Evolutionary conservation across 2,888 invertebrate species (phyloP).

Genomic region (Pristionchus arcanus): DNA sequence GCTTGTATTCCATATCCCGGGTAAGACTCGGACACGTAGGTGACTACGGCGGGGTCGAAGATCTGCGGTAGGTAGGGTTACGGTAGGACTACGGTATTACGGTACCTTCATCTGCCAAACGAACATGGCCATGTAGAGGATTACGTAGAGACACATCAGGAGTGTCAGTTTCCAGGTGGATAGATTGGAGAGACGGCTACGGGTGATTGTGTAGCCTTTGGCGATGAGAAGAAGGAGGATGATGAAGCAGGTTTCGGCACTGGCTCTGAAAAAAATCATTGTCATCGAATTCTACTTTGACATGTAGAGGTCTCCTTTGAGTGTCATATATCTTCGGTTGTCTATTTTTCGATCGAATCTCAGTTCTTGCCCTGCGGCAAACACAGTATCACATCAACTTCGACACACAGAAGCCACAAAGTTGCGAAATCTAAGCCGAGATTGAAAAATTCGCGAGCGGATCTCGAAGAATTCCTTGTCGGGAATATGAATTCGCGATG

Average conservation of each 20-base stretch:
- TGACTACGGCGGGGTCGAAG: conserved; percentile 92
- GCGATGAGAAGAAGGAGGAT: conserved; percentile 89
- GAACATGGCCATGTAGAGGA: conserved; percentile 87
- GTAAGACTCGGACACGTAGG: conserved; percentile 92
- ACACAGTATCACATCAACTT: neutral
- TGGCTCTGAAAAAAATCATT: conserved; percentile 83
- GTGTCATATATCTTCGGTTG: neutral
- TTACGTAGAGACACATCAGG: conserved; percentile 88
- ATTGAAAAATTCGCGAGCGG: neutral
- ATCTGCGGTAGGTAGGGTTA: conserved; percentile 82
- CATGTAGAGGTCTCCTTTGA: too few species aligned
- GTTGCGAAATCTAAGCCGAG: neutral
- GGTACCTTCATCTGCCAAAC: conserved; percentile 80
- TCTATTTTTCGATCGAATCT: too few species aligned
- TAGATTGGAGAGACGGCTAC: conserved; percentile 85
- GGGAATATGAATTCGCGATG: neutral
- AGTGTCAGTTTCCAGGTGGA: conserved; percentile 88
- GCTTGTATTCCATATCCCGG: conserved; percentile 86
- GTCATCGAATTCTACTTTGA: too few species aligned
- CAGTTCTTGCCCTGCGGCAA: too few species aligned
- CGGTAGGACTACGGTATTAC: neutral
- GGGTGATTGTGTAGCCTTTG: conserved; percentile 92
- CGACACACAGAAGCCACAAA: neutral
- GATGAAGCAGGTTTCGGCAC: conserved; percentile 88
- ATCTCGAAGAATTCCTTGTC: neutral